Conservation (phyloP, 2,888 invertebrate species). For the Girardia tigrina region DNA sequence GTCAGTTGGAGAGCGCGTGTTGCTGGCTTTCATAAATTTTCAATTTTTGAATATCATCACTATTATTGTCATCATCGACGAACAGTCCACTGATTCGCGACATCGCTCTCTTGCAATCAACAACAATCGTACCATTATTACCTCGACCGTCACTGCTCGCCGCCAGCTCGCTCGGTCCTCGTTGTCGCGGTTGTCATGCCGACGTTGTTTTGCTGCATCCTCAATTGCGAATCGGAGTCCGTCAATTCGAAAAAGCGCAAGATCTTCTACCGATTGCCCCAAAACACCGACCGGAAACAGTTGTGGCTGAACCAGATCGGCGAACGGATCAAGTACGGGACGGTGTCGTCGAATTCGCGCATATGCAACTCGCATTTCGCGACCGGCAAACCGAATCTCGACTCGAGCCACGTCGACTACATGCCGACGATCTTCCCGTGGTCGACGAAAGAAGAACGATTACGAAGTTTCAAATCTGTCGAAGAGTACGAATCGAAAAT, state of each 20-base stretch:
- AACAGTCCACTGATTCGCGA: too few relatives aligned
- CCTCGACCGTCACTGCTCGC: too few relatives aligned
- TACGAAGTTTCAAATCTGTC: background rate
- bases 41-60: background rate
- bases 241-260: constrained; percentile 10
- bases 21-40: constrained; percentile 19
- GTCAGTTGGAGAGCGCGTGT: constrained; percentile 23
- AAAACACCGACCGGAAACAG: background rate
- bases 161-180: too few relatives aligned
- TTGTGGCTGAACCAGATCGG: background rate
- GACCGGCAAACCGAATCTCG: constrained; percentile 12
- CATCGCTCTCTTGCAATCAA: too few relatives aligned
- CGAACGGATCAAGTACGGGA: constrained; percentile 15
- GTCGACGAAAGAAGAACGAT: constrained; percentile 5
- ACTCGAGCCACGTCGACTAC: background rate
- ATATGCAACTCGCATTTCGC: constrained; percentile 6
- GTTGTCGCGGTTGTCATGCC: background rate
- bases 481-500: constrained; percentile 19
- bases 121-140: too few relatives aligned
- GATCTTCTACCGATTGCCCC: background rate
- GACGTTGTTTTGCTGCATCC: constrained; percentile 15
- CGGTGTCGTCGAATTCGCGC: background rate
- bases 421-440: constrained; percentile 11
- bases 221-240: constrained; percentile 12
- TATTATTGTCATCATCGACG: too few relatives aligned